These are phyloP conservation scores for Acleris emargana DNA, from an alignment of 2,888 invertebrate species.

Conservation along the genomic window DNA sequence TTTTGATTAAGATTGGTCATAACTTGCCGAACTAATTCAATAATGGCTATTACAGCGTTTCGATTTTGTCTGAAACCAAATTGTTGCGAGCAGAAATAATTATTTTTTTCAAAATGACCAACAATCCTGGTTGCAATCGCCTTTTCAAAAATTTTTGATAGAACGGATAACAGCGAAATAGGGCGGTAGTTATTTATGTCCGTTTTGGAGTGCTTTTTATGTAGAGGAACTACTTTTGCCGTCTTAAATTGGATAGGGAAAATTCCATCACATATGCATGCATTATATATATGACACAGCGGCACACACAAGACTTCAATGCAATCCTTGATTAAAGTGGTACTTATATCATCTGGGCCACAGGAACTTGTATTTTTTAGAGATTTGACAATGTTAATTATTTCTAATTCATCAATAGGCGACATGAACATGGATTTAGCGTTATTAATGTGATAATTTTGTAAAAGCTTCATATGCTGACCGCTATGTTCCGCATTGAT, in stretches of 20 bases:
- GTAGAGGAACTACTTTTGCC: constrained; percentile 1
- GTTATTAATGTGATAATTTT: not conserved
- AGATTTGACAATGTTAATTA: not conserved
- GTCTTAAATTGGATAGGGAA: not conserved
- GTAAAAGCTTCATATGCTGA: not conserved
- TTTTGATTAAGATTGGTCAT: not conserved
- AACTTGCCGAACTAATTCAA: not conserved
- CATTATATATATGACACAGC: not conserved
- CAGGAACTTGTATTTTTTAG: constrained; percentile 3
- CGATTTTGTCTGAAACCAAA: not conserved
- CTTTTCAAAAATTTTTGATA: not conserved
- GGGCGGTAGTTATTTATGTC: not conserved
- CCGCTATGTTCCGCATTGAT: not conserved
- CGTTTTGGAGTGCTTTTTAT: not conserved
- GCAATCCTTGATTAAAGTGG: not conserved
- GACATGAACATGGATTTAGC: not conserved
- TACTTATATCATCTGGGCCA: constrained; percentile 2
- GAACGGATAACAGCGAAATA: not conserved
- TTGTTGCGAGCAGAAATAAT: not conserved
- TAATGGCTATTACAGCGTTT: not conserved
- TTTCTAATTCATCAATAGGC: not conserved
- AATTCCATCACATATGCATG: not conserved
- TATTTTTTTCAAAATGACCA: not conserved
- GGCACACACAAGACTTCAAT: not conserved
- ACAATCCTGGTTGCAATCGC: not conserved